Percentiles rank a stretch among this genome's conserved stretches.
Conservation (phyloP, 1,140 invertebrate species). For the Bombus waltoni region DNA sequence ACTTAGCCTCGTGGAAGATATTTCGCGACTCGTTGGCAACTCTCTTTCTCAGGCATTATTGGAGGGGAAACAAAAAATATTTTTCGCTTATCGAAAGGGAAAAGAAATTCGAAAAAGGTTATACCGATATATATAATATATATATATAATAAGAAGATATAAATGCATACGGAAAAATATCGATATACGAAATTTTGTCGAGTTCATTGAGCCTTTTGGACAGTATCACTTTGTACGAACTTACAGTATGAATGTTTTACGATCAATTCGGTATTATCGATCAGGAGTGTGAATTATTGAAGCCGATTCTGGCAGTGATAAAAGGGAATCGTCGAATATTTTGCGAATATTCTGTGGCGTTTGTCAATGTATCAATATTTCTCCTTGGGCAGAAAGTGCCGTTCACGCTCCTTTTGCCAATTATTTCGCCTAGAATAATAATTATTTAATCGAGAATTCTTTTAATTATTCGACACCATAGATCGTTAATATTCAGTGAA, state of each 20-base stretch:
- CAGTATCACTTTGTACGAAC: neutral
- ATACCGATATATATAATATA: neutral
- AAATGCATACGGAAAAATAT: too few relatives aligned
- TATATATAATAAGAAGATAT: too few relatives aligned
- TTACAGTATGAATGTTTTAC: neutral
- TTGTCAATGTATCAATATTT: neutral
- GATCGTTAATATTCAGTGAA: too few relatives aligned
- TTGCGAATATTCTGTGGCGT: neutral
- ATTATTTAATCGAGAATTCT: neutral
- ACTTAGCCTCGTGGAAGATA: constrained; percentile 10
- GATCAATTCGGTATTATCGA: neutral
- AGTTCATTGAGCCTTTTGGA: too few relatives aligned
- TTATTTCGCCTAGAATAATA: neutral
- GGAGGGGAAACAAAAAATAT: neutral
- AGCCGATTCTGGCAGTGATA: neutral
- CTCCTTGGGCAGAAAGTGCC: neutral
- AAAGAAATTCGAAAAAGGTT: neutral
- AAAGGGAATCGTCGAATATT: neutral
- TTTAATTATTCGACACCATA: neutral
- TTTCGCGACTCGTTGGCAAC: neutral
- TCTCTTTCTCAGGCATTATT: neutral
- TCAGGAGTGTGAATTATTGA: neutral
- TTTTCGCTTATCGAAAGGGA: too few relatives aligned
- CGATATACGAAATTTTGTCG: too few relatives aligned
- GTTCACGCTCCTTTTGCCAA: neutral